Evolutionary conservation across 1,140 invertebrate species (phyloP), one percentile per base, ranked within the genome.

Genomic region (Muscidifurax raptorellus): DNA sequence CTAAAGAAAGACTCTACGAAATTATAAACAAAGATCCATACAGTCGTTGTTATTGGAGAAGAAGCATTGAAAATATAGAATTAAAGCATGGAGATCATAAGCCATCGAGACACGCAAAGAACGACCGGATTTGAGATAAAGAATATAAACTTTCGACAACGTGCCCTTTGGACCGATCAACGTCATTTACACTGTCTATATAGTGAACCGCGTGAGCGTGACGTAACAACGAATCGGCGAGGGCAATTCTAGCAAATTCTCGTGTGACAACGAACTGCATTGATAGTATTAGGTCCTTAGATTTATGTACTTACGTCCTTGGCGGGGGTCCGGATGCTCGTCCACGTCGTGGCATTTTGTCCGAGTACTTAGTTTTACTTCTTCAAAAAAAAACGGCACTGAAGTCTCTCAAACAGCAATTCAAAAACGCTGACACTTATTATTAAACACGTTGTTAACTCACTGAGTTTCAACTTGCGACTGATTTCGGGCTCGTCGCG

Each of bases 331-430:
- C 95, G 47, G 95, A 94, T 85, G 95, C 95, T 90, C 96, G 94
- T 95, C 96, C 96, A 91, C 96, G 94, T 93, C 96, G 95, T 91
- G 95, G 95, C 96, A 97, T 97, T 91, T 94, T 88, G 59, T 82
- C 47, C 32, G 40, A 80, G 71, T 59, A 47, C 7, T 47, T 47
- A 2, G 1, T 82, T 86, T 86, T 83, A 5, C 77, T 59, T 64
- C 75, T n/a, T n/a, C n/a, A n/a, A n/a, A n/a, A n/a, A 7, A 83
- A 18, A 12, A 72, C 7, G 52, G 44, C 64, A 28, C 6, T 80
- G 0, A 40, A 64, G 22, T n/a, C 44, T 27, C n/a, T 66, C 32
- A 52, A 52, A 52, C 10, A 22, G 13, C 47, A 4, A 52, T 4
- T 18, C 15, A 18, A n/a, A 59, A 22, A 59, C 18, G 52, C 52